Conservation (phyloP, 2,888 invertebrate genomes). For the Sarcophaga carnaria region DNA sequence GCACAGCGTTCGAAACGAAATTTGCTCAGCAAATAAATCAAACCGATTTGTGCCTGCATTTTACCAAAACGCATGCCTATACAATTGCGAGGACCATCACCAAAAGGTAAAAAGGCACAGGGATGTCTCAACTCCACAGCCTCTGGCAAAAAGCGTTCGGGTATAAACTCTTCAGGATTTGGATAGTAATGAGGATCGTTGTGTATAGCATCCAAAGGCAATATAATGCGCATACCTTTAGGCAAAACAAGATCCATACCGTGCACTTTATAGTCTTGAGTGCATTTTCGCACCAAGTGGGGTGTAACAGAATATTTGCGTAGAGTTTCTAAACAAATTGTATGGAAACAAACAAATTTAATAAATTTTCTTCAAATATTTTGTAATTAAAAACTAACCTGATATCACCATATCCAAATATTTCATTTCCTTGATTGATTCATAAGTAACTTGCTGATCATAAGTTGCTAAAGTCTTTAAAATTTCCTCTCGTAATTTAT, state of each 20-base stretch:
- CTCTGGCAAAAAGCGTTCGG: constrained; percentile 84
- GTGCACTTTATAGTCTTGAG: constrained; percentile 82
- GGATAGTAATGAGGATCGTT: constrained; percentile 84
- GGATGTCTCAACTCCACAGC: constrained; percentile 83
- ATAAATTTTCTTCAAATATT: too few species aligned
- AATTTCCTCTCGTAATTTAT: constrained; percentile 81
- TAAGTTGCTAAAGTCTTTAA: constrained; percentile 76
- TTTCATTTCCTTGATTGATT: constrained; percentile 81
- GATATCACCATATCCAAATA: constrained; percentile 82
- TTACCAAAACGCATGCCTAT: constrained; percentile 78
- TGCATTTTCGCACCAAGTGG: constrained; percentile 82
- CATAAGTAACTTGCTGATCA: constrained; percentile 81
- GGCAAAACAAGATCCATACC: constrained; percentile 81
- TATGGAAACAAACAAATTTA: background rate
- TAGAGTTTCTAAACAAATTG: constrained; percentile 79
- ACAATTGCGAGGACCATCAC: constrained; percentile 78
- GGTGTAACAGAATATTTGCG: constrained; percentile 84
- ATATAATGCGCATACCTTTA: constrained; percentile 82
- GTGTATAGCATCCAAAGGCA: constrained; percentile 84
- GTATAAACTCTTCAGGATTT: constrained; percentile 85
- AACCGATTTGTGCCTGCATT: constrained; percentile 76
- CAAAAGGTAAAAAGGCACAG: constrained; percentile 74
- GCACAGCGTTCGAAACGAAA: constrained; percentile 65
- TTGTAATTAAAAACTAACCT: constrained; percentile 63
- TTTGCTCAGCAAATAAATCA: constrained; percentile 68